Percentiles rank a stretch among this genome's conserved stretches.
Conservation (phyloP, 2,888 invertebrate species). For the Pseudolycoriella hygida region DNA sequence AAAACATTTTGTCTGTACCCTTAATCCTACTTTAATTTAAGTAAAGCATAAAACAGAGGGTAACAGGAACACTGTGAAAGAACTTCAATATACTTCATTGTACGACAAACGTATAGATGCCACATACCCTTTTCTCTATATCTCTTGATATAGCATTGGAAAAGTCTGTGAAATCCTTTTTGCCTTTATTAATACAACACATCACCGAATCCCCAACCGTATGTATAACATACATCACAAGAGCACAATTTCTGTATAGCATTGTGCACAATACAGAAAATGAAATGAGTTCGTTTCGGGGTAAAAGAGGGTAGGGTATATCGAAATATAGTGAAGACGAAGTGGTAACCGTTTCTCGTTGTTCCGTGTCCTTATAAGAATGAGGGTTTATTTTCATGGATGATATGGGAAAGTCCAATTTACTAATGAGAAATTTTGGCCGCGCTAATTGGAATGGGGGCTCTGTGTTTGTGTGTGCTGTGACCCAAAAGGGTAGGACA, state of each 20-base stretch:
- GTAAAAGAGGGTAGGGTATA: too few species aligned
- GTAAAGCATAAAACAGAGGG: constrained; percentile 1
- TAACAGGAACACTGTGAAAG: not conserved
- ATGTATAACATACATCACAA: too few species aligned
- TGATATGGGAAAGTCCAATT: constrained; percentile 1
- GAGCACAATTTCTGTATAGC: too few species aligned
- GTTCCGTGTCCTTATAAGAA: too few species aligned
- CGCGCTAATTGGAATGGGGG: not conserved
- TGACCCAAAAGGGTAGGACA: not conserved
- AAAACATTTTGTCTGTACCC: constrained; percentile 1
- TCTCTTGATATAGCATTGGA: not conserved
- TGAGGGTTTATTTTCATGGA: not conserved
- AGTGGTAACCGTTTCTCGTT: too few species aligned
- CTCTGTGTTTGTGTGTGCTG: not conserved
- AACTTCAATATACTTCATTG: too few species aligned
- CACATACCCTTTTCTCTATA: not conserved
- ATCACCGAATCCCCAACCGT: not conserved
- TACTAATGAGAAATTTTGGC: constrained; percentile 5
- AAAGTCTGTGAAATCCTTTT: not conserved
- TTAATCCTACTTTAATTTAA: constrained; percentile 1
- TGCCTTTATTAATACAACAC: not conserved
- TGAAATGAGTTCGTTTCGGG: too few species aligned
- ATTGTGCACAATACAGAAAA: too few species aligned
- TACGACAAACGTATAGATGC: not conserved
- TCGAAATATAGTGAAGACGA: too few species aligned